Evolutionary conservation across 2,888 invertebrate species (phyloP).

Genomic region (Cyclophora punctaria): DNA sequence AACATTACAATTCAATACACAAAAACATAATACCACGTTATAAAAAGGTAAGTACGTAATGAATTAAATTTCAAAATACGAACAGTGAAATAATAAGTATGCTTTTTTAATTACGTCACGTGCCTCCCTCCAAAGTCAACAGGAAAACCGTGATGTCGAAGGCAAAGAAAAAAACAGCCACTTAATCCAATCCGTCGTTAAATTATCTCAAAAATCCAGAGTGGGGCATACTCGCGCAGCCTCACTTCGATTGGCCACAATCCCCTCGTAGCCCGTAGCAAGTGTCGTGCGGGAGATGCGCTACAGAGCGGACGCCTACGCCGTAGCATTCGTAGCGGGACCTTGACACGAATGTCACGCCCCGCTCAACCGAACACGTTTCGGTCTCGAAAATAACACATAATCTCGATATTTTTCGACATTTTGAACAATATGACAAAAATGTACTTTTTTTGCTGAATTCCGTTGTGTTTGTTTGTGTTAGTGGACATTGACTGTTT

Average conservation of each 20-base stretch:
- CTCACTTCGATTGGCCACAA: conserved; percentile 71
- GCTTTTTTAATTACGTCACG: no score
- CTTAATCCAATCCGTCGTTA: conserved; percentile 26
- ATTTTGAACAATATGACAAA: conserved; percentile 2
- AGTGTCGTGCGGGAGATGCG: conserved; percentile 67
- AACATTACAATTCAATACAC: no score
- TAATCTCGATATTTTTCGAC: conserved; percentile 3
- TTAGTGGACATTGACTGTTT: conserved; percentile 32
- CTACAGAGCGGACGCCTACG: conserved; percentile 67
- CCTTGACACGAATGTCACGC: conserved; percentile 64
- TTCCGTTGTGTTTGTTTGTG: conserved; percentile 34
- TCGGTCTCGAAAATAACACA: conserved; percentile 11
- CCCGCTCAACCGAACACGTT: conserved; percentile 38
- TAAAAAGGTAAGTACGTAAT: not conserved
- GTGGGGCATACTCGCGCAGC: conserved; percentile 61
- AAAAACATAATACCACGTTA: no score
- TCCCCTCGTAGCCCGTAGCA: conserved; percentile 72
- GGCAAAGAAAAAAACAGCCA: conserved; percentile 24
- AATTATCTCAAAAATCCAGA: conserved; percentile 33
- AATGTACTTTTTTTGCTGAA: conserved; percentile 13
- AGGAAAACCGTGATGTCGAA: conserved; percentile 16
- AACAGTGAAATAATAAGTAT: not conserved
- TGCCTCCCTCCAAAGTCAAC: conserved; percentile 13
- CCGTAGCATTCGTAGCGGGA: conserved; percentile 40
- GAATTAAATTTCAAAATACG: conserved; percentile 2